A percentile compares a stretch with the other conserved stretches of the same genome.
These are phyloP conservation scores for Phyllostomus discolor DNA, from an alignment of 2,113 vertebrate species.

Conservation along the genomic window DNA sequence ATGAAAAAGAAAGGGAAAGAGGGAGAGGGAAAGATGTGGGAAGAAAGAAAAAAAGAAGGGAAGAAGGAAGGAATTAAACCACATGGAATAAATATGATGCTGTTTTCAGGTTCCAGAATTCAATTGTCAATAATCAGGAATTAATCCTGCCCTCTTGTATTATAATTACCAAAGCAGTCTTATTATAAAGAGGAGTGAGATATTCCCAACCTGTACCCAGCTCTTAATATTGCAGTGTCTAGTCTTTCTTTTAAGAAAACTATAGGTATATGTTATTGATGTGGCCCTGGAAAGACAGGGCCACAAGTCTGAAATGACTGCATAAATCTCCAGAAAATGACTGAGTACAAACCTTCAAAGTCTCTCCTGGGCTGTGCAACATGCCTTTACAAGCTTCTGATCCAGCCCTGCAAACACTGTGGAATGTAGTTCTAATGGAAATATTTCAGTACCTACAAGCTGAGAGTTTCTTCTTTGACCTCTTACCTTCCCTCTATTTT, in stretches of 20 bases:
- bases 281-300: background rate
- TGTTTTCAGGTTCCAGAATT: background rate
- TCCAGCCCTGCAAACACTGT: background rate
- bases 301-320: conserved; percentile 19
- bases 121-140: background rate
- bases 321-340: conserved; percentile 59
- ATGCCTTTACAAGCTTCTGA: background rate
- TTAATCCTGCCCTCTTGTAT: background rate
- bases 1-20: background rate
- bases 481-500: conserved; percentile 14
- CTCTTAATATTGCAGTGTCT: background rate
- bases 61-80: background rate
- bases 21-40: background rate
- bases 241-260: conserved; percentile 5
- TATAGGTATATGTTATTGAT: conserved; percentile 9
- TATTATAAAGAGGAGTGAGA: background rate
- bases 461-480: conserved; percentile 31
- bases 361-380: background rate
- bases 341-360: conserved; percentile 42
- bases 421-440: conserved; percentile 56
- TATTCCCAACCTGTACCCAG: background rate
- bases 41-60: background rate
- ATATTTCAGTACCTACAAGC: background rate
- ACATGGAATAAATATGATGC: background rate
- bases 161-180: background rate